phyloP scores from a whole-genome alignment of 2,113 vertebrate genomes.

The Calonectris borealis region DNA sequence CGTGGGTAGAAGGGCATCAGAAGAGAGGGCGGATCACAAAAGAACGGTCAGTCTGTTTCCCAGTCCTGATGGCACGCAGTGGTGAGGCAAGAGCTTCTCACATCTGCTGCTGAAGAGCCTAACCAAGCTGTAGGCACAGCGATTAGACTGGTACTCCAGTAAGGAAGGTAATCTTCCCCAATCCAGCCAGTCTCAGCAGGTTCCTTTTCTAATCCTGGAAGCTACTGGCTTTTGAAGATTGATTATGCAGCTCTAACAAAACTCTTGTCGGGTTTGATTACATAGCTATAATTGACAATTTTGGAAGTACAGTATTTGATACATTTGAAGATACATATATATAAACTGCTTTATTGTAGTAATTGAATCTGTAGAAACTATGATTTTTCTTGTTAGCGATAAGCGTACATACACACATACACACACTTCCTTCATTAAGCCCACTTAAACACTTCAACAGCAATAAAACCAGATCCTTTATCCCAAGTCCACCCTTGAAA shows the following conservation, averaged over 20 bases:
- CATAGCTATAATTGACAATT: neutral
- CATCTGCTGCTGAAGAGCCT: neutral
- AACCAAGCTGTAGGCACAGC: neutral
- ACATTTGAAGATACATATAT: neutral
- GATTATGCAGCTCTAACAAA: neutral
- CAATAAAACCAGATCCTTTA: neutral
- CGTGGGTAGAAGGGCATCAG: neutral
- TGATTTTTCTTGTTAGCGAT: neutral
- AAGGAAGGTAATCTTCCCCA: neutral
- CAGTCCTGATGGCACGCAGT: neutral
- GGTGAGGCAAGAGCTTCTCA: neutral
- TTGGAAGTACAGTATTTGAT: neutral
- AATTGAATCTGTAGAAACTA: neutral
- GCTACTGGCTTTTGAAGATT: neutral
- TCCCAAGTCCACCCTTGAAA: neutral
- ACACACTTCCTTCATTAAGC: neutral
- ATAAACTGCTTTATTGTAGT: neutral
- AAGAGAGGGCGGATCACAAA: neutral
- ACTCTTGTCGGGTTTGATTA: neutral
- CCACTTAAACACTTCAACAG: neutral
- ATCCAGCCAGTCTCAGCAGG: neutral
- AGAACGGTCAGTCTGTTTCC: neutral
- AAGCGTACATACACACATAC: fast-evolving
- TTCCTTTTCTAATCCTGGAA: neutral
- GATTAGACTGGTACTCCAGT: neutral